phyloP scores from a whole-genome alignment of 2,797 vertebrate species.

The Manis pentadactyla region DNA sequence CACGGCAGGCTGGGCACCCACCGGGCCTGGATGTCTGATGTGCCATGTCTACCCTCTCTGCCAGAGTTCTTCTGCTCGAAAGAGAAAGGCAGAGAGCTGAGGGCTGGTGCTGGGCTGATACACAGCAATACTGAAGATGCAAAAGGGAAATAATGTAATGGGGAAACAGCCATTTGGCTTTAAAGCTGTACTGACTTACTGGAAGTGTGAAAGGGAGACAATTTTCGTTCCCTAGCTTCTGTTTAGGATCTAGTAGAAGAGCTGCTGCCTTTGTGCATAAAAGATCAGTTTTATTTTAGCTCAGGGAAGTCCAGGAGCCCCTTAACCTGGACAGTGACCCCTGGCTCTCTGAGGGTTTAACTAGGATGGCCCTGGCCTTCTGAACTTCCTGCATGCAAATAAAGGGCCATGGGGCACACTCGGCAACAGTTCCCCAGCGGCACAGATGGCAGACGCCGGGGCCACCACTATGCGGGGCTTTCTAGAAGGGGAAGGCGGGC shows the following conservation, averaged over 20 bases:
- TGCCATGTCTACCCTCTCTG: slow-evolving; percentile 12
- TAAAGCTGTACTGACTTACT: neutral
- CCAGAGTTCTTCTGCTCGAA: neutral
- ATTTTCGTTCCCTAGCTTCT: neutral
- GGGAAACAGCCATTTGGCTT: neutral
- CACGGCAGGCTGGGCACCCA: neutral
- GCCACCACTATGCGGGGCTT: neutral
- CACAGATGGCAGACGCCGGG: neutral
- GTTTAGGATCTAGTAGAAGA: neutral
- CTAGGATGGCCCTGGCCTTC: neutral
- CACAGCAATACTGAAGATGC: neutral
- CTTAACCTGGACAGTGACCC: neutral
- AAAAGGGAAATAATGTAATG: neutral
- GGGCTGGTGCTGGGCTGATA: neutral
- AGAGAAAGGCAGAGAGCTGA: neutral
- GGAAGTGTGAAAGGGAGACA: neutral
- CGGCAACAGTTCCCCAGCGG: neutral
- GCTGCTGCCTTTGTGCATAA: neutral
- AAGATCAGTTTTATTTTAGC: slow-evolving; percentile 24
- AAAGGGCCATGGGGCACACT: neutral
- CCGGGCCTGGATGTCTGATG: neutral
- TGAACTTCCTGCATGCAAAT: neutral
- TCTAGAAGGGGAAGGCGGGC: neutral
- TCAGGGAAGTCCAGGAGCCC: neutral
- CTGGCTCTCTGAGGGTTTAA: neutral